phyloP scores from a whole-genome alignment of 2,888 invertebrate species.

The Polietes domitor region DNA sequence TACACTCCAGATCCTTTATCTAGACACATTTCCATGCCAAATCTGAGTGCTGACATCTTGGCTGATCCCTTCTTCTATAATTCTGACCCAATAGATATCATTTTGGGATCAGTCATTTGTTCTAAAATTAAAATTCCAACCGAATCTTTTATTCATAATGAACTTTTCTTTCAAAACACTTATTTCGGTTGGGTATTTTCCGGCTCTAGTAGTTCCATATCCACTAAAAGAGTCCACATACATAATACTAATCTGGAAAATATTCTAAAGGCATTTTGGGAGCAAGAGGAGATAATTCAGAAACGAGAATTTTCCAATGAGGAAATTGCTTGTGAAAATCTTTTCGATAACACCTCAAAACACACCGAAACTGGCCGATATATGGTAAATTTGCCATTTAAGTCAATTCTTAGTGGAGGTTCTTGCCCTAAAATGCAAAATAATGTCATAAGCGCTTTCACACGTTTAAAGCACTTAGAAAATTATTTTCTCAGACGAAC shows the following conservation, averaged over 20 bases:
- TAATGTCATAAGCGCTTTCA: slow-evolving; percentile 26
- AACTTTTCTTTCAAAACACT: too few relatives aligned
- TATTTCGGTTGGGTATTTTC: too few relatives aligned
- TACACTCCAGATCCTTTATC: neutral
- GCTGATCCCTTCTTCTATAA: slow-evolving; percentile 8
- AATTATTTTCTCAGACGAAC: slow-evolving; percentile 18
- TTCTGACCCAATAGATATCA: slow-evolving; percentile 24
- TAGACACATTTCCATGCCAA: slow-evolving; percentile 8
- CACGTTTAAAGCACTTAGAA: slow-evolving; percentile 33
- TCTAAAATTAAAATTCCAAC: neutral
- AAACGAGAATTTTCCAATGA: slow-evolving; percentile 11
- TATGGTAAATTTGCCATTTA: slow-evolving; percentile 42
- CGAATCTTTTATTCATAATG: too few relatives aligned
- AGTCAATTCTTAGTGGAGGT: slow-evolving; percentile 9
- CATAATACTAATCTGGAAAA: slow-evolving; percentile 18
- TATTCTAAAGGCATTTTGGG: slow-evolving; percentile 43
- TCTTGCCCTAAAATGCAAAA: neutral
- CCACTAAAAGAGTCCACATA: slow-evolving; percentile 5
- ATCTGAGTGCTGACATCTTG: neutral
- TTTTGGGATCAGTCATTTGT: slow-evolving; percentile 37
- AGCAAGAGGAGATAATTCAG: slow-evolving; percentile 11
- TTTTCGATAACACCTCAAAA: slow-evolving; percentile 28
- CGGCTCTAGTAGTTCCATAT: neutral
- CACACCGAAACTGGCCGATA: slow-evolving; percentile 33
- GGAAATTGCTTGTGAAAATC: slow-evolving; percentile 38